These are phyloP conservation scores for Aphidius colemani DNA, from an alignment of 2,888 invertebrate genomes.

Conservation along the genomic window DNA sequence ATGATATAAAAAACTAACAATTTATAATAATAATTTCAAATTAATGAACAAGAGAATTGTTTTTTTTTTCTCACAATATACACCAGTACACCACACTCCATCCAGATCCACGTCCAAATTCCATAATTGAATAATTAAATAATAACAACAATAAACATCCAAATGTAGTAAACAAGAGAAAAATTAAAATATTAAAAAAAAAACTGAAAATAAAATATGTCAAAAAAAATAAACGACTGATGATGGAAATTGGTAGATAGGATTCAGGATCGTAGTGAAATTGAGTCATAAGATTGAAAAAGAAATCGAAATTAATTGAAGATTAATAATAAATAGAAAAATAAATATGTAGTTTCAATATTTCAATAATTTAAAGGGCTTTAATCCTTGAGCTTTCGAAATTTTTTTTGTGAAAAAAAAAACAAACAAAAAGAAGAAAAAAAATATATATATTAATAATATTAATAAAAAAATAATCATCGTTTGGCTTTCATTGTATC, in stretches of 20 bases:
- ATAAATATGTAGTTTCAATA: background rate
- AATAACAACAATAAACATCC: slow-evolving; percentile 22
- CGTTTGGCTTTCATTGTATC: slow-evolving; percentile 28
- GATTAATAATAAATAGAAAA: background rate
- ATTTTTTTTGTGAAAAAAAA: slow-evolving; percentile 27
- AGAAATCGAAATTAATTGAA: slow-evolving; percentile 14
- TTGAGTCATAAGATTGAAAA: slow-evolving; percentile 19
- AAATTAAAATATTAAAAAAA: slow-evolving; percentile 28
- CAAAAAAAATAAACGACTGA: slow-evolving; percentile 36
- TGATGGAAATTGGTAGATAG: slow-evolving; percentile 33
- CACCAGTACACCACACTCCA: slow-evolving; percentile 57
- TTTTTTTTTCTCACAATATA: slow-evolving; percentile 45
- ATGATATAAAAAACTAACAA: background rate
- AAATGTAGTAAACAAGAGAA: slow-evolving; percentile 25
- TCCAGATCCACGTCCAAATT: slow-evolving; percentile 59
- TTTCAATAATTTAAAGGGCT: slow-evolving; percentile 16
- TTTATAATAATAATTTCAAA: slow-evolving; percentile 7
- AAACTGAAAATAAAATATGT: slow-evolving; percentile 25
- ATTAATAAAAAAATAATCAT: slow-evolving; percentile 21
- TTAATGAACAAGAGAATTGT: slow-evolving; percentile 38
- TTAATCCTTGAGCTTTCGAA: slow-evolving; percentile 41
- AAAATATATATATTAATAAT: slow-evolving; percentile 32
- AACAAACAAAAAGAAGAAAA: slow-evolving; percentile 4
- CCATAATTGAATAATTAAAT: slow-evolving; percentile 35
- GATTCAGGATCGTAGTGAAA: slow-evolving; percentile 35